Conservation (phyloP, 2,888 invertebrate species). For the Gryllus longicercus region DNA sequence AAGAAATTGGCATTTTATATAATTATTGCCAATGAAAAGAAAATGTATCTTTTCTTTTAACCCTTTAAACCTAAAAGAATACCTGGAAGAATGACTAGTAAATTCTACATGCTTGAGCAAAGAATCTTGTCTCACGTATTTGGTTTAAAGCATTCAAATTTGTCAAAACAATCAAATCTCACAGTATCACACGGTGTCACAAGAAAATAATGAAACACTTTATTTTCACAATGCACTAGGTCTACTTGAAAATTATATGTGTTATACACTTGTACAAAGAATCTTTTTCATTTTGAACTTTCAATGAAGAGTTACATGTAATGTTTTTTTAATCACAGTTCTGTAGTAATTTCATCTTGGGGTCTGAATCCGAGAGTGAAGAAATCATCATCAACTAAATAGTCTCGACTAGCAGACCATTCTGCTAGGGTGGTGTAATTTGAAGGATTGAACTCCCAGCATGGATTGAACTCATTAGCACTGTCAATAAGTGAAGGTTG, state of each 20-base stretch:
- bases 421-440: conserved; percentile 48
- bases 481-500: background rate
- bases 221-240: too few species aligned
- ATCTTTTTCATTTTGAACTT: too few species aligned
- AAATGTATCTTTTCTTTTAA: too few species aligned
- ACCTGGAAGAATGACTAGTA: conserved; percentile 32
- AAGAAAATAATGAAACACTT: too few species aligned
- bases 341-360: conserved; percentile 84
- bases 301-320: background rate
- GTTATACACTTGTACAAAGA: too few species aligned
- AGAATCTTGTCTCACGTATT: conserved; percentile 21
- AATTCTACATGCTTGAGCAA: conserved; percentile 30
- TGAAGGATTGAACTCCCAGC: conserved; percentile 46
- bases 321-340: conserved; percentile 56
- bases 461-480: conserved; percentile 49
- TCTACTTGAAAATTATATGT: too few species aligned
- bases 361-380: conserved; percentile 80
- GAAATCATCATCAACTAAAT: conserved; percentile 66
- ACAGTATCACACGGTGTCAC: background rate
- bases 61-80: too few species aligned
- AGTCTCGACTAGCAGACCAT: conserved; percentile 46
- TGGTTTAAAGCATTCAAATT: conserved; percentile 28
- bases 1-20: too few species aligned
- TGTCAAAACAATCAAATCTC: background rate
- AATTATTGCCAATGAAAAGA: too few species aligned